These are phyloP conservation scores for Cheilinus undulatus DNA, from an alignment of 2,113 vertebrate species.

Conservation along the genomic window DNA sequence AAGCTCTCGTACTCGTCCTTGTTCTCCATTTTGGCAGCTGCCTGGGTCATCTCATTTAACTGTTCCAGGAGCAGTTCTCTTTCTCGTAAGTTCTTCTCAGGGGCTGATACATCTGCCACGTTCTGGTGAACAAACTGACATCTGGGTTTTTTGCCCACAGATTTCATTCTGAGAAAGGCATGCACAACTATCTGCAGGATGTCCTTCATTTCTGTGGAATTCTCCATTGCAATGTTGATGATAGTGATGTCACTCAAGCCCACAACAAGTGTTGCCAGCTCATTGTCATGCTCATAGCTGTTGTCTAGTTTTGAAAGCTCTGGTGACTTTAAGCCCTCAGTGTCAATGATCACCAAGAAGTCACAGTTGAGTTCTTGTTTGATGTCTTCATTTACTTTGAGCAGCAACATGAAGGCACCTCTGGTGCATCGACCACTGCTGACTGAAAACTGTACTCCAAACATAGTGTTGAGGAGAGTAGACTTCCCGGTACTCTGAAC, in stretches of 20 bases:
- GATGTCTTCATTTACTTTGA: conserved; percentile 66
- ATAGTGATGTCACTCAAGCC: conserved; percentile 85
- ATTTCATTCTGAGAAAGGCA: conserved; percentile 77
- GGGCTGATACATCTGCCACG: conserved; percentile 77
- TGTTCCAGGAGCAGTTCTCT: conserved; percentile 76
- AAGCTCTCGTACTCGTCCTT: conserved; percentile 69
- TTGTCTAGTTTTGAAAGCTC: conserved; percentile 72
- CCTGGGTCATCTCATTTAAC: conserved; percentile 78
- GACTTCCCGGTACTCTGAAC: conserved; percentile 89
- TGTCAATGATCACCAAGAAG: conserved; percentile 77
- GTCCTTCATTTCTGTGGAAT: conserved; percentile 75
- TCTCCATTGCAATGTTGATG: conserved; percentile 82
- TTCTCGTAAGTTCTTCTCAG: conserved; percentile 81
- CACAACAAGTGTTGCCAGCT: conserved; percentile 84
- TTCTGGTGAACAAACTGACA: conserved; percentile 87
- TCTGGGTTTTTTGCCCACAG: conserved; percentile 81
- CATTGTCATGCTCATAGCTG: conserved; percentile 81
- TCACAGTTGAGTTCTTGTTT: conserved; percentile 76
- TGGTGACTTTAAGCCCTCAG: conserved; percentile 76
- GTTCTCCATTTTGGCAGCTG: conserved; percentile 80
- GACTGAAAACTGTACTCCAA: conserved; percentile 87
- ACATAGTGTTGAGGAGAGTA: conserved; percentile 90
- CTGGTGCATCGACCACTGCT: conserved; percentile 83
- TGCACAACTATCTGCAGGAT: conserved; percentile 78
- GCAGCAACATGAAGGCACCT: conserved; percentile 82